Conservation (phyloP, 2,888 invertebrate genomes). For the Imbricaverruca yamaguchii region DNA sequence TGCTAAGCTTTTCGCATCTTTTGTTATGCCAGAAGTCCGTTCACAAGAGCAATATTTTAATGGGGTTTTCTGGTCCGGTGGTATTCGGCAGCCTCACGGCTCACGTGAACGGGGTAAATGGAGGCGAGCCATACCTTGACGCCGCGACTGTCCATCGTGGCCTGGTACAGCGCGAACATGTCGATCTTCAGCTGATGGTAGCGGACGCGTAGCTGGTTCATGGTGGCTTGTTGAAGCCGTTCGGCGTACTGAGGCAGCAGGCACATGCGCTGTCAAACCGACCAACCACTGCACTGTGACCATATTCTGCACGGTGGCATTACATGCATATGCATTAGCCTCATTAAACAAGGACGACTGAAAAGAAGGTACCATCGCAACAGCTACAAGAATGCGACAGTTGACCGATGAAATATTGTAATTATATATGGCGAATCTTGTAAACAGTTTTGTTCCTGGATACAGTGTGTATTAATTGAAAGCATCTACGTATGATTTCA, state of each 20-base stretch:
- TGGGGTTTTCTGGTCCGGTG: no score
- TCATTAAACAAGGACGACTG: neutral
- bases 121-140: neutral
- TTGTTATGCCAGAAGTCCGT: no score
- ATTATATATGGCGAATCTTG: no score
- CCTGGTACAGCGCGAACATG: constrained; percentile 23
- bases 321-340: neutral
- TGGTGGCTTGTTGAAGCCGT: neutral
- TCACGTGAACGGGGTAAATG: no score
- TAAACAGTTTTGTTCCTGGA: no score
- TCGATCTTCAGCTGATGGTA: constrained; percentile 23
- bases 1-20: no score
- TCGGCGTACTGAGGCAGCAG: neutral
- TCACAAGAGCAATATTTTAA: no score
- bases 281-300: neutral
- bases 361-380: neutral
- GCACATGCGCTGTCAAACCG: neutral
- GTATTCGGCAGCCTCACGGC: no score
- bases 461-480: no score
- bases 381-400: no score
- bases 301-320: neutral
- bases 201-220: constrained; percentile 11
- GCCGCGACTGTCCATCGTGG: constrained; percentile 19
- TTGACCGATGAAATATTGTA: no score
- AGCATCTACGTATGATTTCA: no score